Conservation (phyloP, 2,888 invertebrate species). For the Phorcus lineatus region DNA sequence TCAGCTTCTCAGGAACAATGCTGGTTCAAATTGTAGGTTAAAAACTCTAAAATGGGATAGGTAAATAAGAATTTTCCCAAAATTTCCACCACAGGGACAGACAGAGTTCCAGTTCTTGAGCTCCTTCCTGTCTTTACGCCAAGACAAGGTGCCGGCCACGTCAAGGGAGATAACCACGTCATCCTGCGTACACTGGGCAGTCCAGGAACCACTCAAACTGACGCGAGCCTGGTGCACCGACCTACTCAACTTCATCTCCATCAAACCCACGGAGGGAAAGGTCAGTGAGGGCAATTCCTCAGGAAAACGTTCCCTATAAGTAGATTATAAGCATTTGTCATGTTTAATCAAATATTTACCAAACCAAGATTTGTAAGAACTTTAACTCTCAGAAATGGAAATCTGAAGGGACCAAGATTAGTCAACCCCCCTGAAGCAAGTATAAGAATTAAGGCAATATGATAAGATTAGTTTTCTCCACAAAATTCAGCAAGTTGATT, state of each 20-base stretch:
- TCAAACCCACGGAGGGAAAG: conserved; percentile 80
- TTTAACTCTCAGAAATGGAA: no score
- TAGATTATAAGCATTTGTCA: no score
- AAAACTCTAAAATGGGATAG: no score
- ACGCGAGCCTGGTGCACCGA: conserved; percentile 83
- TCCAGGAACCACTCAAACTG: conserved; percentile 72
- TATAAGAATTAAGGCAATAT: no score
- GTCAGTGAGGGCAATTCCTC: conserved; percentile 47
- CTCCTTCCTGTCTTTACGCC: conserved; percentile 56
- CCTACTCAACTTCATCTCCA: conserved; percentile 79
- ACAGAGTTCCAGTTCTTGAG: conserved; percentile 64
- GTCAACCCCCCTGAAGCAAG: no score
- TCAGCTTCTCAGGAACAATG: neutral
- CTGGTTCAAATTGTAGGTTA: neutral
- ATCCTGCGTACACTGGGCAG: conserved; percentile 64
- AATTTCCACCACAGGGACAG: conserved; percentile 41
- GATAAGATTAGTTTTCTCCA: no score
- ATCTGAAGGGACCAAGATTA: no score
- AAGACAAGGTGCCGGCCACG: neutral
- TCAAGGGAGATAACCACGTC: conserved; percentile 22
- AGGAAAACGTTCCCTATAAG: no score
- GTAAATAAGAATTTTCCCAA: neutral
- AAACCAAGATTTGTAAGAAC: no score
- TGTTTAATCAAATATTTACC: no score
- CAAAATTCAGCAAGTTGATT: no score